phyloP scores from a whole-genome alignment of 2,888 invertebrate genomes.

The Oscheius sp. region DNA sequence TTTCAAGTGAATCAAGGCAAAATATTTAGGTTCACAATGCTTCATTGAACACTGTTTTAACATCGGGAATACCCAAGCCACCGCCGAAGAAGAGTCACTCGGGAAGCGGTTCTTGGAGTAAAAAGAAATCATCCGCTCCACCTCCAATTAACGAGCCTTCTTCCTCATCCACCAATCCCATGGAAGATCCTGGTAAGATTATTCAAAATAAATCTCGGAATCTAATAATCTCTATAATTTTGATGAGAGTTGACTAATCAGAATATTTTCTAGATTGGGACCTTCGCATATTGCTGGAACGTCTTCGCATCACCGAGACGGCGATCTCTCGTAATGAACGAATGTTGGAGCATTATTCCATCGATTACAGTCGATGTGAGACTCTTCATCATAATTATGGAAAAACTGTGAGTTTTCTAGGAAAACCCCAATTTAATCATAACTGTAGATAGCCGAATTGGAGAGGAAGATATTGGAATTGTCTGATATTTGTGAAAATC shows the following conservation, averaged over 20 bases:
- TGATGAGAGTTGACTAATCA: too few species aligned
- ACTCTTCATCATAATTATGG: constrained; percentile 24
- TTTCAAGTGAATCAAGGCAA: not conserved
- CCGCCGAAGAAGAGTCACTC: not conserved
- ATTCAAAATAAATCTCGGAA: too few species aligned
- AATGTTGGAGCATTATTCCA: constrained; percentile 36
- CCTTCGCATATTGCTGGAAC: constrained; percentile 36
- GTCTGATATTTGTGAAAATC: constrained; percentile 10
- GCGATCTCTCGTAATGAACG: constrained; percentile 36
- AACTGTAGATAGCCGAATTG: constrained; percentile 14
- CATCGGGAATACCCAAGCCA: not conserved
- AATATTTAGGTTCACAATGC: constrained; percentile 39
- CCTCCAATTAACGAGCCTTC: too few species aligned
- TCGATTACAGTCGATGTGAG: constrained; percentile 33
- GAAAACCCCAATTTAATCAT: not conserved
- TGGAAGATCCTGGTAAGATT: not conserved
- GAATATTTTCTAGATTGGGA: constrained; percentile 33
- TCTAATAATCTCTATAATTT: too few species aligned
- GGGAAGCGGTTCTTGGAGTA: not conserved
- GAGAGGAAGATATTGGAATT: constrained; percentile 1
- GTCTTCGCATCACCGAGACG: constrained; percentile 38
- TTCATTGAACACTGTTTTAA: constrained; percentile 35
- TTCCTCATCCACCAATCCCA: not conserved
- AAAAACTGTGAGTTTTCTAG: constrained; percentile 18
- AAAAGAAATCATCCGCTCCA: not conserved